Evolutionary conservation across 2,888 invertebrate genomes (phyloP).

Genomic region (Andrena haemorrhoa): DNA sequence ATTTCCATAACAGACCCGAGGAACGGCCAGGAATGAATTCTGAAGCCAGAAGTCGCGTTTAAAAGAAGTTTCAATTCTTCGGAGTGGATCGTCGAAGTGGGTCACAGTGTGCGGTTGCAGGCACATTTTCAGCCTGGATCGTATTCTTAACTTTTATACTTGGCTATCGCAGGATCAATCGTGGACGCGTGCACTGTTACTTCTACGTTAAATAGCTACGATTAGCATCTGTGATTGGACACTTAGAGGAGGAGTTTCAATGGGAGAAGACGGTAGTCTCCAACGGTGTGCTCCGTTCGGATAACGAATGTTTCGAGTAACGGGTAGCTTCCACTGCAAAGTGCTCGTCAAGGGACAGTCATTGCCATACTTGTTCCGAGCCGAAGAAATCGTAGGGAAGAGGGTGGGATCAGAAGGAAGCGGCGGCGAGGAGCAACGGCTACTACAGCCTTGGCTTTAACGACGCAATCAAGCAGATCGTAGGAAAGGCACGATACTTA

Average conservation of each 20-base stretch:
- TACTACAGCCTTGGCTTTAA: conserved; percentile 43
- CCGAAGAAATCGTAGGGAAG: conserved; percentile 1
- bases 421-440: conserved; percentile 23
- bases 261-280: neutral
- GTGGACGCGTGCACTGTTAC: no score
- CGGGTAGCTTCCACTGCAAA: neutral
- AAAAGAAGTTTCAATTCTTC: neutral
- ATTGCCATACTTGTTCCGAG: neutral
- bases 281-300: neutral
- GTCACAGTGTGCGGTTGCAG: neutral
- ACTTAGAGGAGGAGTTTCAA: neutral
- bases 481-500: conserved; percentile 60
- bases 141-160: neutral
- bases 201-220: neutral
- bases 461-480: conserved; percentile 65
- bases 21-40: neutral
- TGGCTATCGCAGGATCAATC: no score
- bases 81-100: neutral
- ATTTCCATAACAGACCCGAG: neutral
- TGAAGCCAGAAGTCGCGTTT: conserved; percentile 2
- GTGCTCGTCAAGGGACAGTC: neutral
- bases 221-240: neutral
- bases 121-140: neutral
- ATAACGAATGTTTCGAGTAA: neutral
- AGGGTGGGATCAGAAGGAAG: conserved; percentile 9